Evolutionary conservation across 2,888 invertebrate genomes (phyloP).

Genomic region (Papilio gigon): DNA sequence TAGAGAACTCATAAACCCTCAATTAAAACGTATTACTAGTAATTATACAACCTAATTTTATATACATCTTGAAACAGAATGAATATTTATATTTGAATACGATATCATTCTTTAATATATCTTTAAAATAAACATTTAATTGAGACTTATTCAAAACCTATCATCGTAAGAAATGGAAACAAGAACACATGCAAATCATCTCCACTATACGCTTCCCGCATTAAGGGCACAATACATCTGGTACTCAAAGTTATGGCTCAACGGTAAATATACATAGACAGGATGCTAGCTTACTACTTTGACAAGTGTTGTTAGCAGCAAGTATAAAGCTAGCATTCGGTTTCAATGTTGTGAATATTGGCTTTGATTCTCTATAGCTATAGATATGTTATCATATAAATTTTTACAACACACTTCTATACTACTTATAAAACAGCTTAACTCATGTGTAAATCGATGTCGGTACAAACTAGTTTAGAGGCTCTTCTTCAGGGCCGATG

Average conservation of each 20-base stretch:
- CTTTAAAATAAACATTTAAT: neutral
- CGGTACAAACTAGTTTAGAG: too few species aligned
- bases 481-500: too few species aligned
- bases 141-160: neutral
- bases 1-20: too few species aligned
- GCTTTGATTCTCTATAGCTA: neutral
- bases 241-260: neutral
- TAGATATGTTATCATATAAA: neutral
- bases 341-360: neutral
- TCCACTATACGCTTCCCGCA: neutral
- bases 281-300: too few species aligned
- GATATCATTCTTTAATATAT: too few species aligned
- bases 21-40: too few species aligned
- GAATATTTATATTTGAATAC: neutral
- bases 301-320: too few species aligned
- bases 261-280: neutral
- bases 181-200: neutral
- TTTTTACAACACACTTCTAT: neutral
- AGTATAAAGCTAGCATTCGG: too few species aligned
- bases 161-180: neutral
- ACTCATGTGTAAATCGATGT: too few species aligned
- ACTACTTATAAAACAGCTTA: neutral
- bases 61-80: neutral
- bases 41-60: too few species aligned
- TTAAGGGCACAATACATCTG: neutral